Conservation (phyloP, 2,113 vertebrate species). For the Epinephelus cyanopodus region DNA sequence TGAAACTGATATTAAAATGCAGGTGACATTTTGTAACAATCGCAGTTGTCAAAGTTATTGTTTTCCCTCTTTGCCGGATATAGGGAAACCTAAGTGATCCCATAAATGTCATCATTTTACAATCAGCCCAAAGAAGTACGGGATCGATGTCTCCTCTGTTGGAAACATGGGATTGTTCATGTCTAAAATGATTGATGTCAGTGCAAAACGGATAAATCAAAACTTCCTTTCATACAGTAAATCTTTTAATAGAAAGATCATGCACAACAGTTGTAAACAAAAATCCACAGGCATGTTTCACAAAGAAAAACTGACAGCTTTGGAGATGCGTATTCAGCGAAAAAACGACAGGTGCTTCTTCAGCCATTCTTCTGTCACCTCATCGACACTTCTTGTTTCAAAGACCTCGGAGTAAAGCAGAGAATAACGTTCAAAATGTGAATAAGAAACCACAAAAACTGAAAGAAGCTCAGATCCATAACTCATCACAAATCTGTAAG, state of each 20-base stretch:
- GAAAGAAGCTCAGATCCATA: background rate
- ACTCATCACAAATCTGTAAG: background rate
- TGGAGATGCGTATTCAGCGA: conserved; percentile 62
- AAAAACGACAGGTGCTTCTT: conserved; percentile 84
- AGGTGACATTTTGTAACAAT: conserved; percentile 61
- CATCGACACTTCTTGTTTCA: conserved; percentile 84
- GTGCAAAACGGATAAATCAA: background rate
- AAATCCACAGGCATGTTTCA: background rate
- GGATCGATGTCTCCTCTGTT: too few species aligned
- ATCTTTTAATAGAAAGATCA: conserved; percentile 27
- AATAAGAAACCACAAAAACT: background rate
- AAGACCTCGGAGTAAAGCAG: conserved; percentile 78
- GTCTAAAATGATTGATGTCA: conserved; percentile 28
- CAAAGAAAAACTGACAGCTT: background rate
- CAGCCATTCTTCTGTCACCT: conserved; percentile 87
- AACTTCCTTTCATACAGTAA: background rate
- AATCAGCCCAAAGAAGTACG: background rate
- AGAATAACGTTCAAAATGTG: background rate
- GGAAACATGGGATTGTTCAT: background rate
- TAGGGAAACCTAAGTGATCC: background rate
- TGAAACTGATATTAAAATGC: conserved; percentile 64
- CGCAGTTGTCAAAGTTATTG: background rate
- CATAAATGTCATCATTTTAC: background rate
- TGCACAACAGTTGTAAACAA: background rate
- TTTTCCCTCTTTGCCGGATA: background rate